Base-by-base conservation (phyloP, 2,113 vertebrate genomes). In the Geococcyx californianus region DNA sequence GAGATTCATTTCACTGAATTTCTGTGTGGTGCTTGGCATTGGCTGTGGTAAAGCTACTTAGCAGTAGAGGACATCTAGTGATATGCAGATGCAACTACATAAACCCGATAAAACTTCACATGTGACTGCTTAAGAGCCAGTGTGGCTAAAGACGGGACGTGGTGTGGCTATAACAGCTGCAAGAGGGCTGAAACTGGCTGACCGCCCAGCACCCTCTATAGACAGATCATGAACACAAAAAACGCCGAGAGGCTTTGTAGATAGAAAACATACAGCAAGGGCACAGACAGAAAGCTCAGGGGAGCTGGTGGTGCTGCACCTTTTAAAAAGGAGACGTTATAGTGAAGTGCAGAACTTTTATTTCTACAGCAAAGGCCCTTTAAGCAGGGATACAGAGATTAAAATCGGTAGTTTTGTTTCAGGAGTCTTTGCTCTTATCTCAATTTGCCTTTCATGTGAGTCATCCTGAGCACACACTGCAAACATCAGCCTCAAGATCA, bases 51-150 rank as follows among this genome's bases (percentile, higher is more conserved):
- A 92, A 75, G 91, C 95, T 87, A 11, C 77, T 88, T 80, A 70
- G 88, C 72, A 44, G 69, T 79, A 90, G 90, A 94, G 80, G 97
- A 94, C 95, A 94, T 92, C 96, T 97, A 96, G 96, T 95, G 97
- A 94, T 91, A 47, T 3, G 75, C 78, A 74, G 20, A 49, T 74
- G 90, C 49, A 97, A 96, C 72, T 93, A 59, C 93, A 97, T 69
- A 92, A 84, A 86, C 5, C 7, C 2, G 4, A n/a, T 24, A 26
- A 17, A 89, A 72, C 59, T 74, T 89, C 63, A 69, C 19, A 0
- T 52, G 33, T 55, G 66, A 76, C 58, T 58, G 33, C 52, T 59
- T 21, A 36, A 64, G 45, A 84, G 40, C 26, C 54, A 17, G 64
- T 0, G 0, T 54, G 33, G 89, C 79, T 56, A n/a, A 74, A 78